Base-by-base conservation (phyloP, 2,888 invertebrate species). In the Monopis laevigella region DNA sequence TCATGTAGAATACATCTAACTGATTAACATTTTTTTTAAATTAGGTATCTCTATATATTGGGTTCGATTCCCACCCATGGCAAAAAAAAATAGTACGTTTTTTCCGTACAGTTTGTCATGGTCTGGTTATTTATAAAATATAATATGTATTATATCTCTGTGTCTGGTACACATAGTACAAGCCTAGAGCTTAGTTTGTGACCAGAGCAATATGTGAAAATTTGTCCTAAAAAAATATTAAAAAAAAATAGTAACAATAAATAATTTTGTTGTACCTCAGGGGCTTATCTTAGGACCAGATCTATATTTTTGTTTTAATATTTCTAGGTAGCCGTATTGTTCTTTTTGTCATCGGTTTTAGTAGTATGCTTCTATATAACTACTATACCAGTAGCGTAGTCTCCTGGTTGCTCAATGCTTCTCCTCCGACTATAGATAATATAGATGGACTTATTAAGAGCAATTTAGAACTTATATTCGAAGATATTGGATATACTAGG, bases 341-440 rank as follows among this genome's bases (percentile, higher is more conserved):
- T 1, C 46, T 72, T 1, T 50, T 75, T 1, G 65, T 78, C 2
- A 74, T 72, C 0, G 75, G 77, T 0, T 12, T 67, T 1, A 66
- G 60, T 0, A 70, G 68, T 26, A 55, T 83, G 1, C 55, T 85
- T 10, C 60, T 83, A 2, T 84, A 82, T 58, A 84, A 84, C 53
- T 84, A 83, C 58, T 85, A 84, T 56, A 84, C 84, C 0, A 84
- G 84, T 35, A 84, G 84, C 45, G 82, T 85, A 10, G 83, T 85
- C 3, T 84, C 84, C 39, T 83, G 83, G 57, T 57, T 84, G 3
- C 61, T 85, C 21, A 83, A 69, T 36, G 78, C 73, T 1, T 74
- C 78, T 1, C 80, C 84, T 0, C 68, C 72, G 2, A 70, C 78
- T 29, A 71, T 84, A 42, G 75, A 67, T 54, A 77, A 78, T 2